phyloP scores from a whole-genome alignment of 1,140 invertebrate genomes.

The Helicoverpa zea region DNA sequence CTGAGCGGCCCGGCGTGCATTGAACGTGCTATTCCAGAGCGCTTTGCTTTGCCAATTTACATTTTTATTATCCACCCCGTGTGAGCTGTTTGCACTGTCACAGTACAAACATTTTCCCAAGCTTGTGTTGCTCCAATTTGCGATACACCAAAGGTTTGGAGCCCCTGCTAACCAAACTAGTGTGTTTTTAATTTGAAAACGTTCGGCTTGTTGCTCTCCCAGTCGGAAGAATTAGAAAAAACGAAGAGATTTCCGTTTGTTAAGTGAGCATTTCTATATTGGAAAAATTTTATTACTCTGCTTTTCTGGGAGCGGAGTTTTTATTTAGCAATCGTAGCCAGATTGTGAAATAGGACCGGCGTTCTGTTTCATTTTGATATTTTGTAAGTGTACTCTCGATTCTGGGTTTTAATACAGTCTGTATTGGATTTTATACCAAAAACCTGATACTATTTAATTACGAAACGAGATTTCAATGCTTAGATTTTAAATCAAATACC shows the following conservation, averaged over 20 bases:
- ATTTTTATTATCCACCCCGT: conserved; percentile 57
- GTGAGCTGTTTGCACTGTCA: conserved; percentile 49
- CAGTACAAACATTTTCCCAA: conserved; percentile 47
- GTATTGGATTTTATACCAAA: no score
- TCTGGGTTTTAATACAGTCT: neutral
- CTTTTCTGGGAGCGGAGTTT: neutral
- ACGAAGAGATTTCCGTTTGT: conserved; percentile 31
- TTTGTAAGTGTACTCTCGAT: neutral
- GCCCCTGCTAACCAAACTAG: conserved; percentile 20
- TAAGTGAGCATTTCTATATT: conserved; percentile 34
- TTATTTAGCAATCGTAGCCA: conserved; percentile 16
- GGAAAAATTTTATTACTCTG: conserved; percentile 10
- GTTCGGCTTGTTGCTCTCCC: conserved; percentile 35
- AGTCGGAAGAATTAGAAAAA: conserved; percentile 35
- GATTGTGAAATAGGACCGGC: neutral
- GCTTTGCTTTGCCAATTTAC: conserved; percentile 56
- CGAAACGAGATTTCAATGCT: no score
- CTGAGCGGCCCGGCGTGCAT: conserved; percentile 42
- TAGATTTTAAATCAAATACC: no score
- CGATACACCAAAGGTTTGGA: conserved; percentile 27
- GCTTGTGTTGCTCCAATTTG: conserved; percentile 48
- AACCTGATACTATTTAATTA: no score
- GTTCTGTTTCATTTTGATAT: conserved; percentile 13
- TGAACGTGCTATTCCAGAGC: conserved; percentile 51
- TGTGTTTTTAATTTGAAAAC: conserved; percentile 36